Conservation (phyloP, 2,888 invertebrate genomes). For the Tenthredo amoena region DNA sequence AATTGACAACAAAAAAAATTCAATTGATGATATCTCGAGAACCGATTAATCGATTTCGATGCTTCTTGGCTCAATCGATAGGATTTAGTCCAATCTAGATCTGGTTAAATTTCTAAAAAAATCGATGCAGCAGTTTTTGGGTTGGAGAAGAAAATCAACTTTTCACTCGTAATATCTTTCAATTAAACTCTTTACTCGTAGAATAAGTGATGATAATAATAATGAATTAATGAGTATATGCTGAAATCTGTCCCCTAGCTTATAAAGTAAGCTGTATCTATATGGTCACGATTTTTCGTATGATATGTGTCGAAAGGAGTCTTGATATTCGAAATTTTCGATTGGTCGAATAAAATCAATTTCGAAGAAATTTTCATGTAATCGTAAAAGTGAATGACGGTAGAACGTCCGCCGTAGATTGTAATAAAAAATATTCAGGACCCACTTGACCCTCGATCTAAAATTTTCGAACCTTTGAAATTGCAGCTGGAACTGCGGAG, state of each 20-base stretch:
- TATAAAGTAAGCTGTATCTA: background rate
- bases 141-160: background rate
- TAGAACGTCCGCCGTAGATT: constrained; percentile 11
- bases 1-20: background rate
- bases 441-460: constrained; percentile 4
- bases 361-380: background rate
- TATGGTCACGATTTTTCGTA: background rate
- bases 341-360: background rate
- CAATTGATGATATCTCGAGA: background rate
- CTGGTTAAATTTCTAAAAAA: background rate
- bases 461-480: constrained; percentile 26
- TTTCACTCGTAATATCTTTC: background rate
- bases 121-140: background rate
- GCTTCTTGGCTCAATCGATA: background rate
- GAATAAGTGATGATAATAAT: too few relatives aligned
- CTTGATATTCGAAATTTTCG: background rate
- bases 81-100: background rate
- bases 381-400: constrained; percentile 15
- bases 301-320: background rate
- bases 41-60: background rate
- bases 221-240: too few relatives aligned
- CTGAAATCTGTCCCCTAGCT: too few relatives aligned
- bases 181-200: too few relatives aligned
- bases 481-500: background rate
- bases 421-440: constrained; percentile 21